A percentile compares a stretch with the other conserved stretches of the same genome.
phyloP scores from a whole-genome alignment of 1,140 invertebrate genomes.

The Frieseomelitta varia region DNA sequence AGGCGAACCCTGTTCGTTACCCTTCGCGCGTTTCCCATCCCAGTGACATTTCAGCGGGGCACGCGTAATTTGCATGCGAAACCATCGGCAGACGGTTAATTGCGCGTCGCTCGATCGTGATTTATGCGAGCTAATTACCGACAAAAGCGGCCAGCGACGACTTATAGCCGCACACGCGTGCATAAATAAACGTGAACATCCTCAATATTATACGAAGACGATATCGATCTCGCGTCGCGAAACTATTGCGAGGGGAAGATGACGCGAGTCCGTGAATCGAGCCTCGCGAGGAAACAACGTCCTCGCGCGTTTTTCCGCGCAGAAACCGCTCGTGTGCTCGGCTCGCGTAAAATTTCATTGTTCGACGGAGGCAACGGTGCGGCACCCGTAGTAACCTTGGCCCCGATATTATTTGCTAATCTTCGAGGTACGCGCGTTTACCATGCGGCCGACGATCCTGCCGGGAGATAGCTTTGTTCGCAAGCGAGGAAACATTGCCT shows the following conservation, averaged over 20 bases:
- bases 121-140: constrained; percentile 57
- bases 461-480: constrained; percentile 60
- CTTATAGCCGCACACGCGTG: constrained; percentile 31
- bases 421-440: constrained; percentile 49
- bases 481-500: constrained; percentile 43
- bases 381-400: constrained; percentile 75
- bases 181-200: constrained; percentile 35
- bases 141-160: constrained; percentile 38
- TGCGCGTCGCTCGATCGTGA: constrained; percentile 41
- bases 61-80: constrained; percentile 29
- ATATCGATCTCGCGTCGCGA: constrained; percentile 66
- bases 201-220: constrained; percentile 41
- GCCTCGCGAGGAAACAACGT: constrained; percentile 69
- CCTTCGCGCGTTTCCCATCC: neutral
- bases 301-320: constrained; percentile 49
- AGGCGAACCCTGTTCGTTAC: neutral
- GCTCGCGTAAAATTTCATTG: constrained; percentile 70
- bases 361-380: constrained; percentile 64
- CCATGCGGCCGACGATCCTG: constrained; percentile 16
- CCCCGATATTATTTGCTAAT: constrained; percentile 75
- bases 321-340: constrained; percentile 43
- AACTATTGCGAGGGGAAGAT: constrained; percentile 30
- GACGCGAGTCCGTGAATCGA: neutral
- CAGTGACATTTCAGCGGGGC: constrained; percentile 7
- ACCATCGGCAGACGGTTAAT: constrained; percentile 41